Evolutionary conservation across 2,888 invertebrate genomes (phyloP), one percentile per base, ranked within the genome.

Genomic region (Diploptera punctata): DNA sequence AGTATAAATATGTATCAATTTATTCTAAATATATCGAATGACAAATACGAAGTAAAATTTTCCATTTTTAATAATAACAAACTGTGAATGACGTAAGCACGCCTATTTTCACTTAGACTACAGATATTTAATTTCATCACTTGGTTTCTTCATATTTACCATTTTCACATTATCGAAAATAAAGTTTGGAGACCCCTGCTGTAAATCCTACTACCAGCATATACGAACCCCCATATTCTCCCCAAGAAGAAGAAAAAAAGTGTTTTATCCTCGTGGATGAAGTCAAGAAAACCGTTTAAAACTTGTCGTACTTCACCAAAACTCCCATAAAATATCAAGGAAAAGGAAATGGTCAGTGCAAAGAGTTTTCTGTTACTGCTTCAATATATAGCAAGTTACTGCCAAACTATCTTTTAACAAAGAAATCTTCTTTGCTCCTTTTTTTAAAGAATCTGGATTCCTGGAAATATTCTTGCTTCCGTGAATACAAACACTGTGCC

Each of bases 251-350:
- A 31, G 31, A 29, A 60, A 60, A 24, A 47, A 65, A 65, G 26
- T 44, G 47, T 24, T 65, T 65, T 65, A 65, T 65, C 47, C 65
- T 43, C 68, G 26, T 31, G 60, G 62, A 72, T 68, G 61, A 68
- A 61, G 57, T 60, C 67, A 44, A 57, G 72, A 72, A 72, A 72
- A 68, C 71, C 65, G 52, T 61, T 68, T 65, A 65, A 65, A 65
- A 72, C 62, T 68, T 68, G 68, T 72, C 71, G 31, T 65, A 43
- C 65, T 65, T 65, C 38, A 29, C 61, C 31, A 72, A 68, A 71
- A 68, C 68, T 72, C 47, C 65, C 65, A 65, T 65, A 65, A 65
- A 65, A 65, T 65, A 65, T 65, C 29, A 65, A n/a, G 65, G n/a
- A 47, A 65, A 44, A 65, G 65, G 47, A 44, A 65, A 65, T 29